phyloP scores from a whole-genome alignment of 2,888 invertebrate species.

The Hydropsyche betteni region DNA sequence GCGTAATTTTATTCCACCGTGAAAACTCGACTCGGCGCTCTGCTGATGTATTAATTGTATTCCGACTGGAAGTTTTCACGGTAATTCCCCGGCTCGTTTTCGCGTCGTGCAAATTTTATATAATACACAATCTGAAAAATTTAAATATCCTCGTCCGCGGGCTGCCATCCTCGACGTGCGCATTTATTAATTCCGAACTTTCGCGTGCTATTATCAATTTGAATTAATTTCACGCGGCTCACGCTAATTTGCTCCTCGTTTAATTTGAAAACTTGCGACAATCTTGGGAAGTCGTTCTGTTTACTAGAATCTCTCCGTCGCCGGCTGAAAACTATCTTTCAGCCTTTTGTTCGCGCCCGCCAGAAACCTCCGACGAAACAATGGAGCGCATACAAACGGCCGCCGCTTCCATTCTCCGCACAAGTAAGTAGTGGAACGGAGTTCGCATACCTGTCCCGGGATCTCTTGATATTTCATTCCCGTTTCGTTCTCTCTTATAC shows the following conservation, averaged over 20 bases:
- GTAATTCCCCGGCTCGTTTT: not conserved
- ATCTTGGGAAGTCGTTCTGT: constrained; percentile 44
- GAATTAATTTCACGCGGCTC: constrained; percentile 18
- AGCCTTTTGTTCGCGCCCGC: constrained; percentile 29
- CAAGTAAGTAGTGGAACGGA: not conserved
- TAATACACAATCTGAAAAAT: no score
- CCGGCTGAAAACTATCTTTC: constrained; percentile 33
- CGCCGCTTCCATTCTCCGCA: constrained; percentile 6
- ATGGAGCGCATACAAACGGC: constrained; percentile 34
- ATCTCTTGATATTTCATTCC: constrained; percentile 50
- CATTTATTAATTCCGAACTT: not conserved
- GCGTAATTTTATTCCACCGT: constrained; percentile 42
- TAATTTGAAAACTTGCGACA: constrained; percentile 44
- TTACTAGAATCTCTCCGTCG: constrained; percentile 43
- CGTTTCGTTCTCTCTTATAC: constrained; percentile 42
- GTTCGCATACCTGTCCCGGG: constrained; percentile 28
- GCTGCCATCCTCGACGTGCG: not conserved
- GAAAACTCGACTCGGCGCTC: constrained; percentile 40
- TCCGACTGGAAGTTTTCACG: constrained; percentile 27
- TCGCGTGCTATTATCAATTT: not conserved
- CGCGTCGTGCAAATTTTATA: constrained; percentile 8
- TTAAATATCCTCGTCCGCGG: not conserved
- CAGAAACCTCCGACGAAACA: constrained; percentile 34
- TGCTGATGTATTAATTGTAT: constrained; percentile 43
- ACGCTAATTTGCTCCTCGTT: constrained; percentile 34